These are phyloP conservation scores for Euura saliciscinereae DNA, from an alignment of 1,140 invertebrate species.

Conservation along the genomic window DNA sequence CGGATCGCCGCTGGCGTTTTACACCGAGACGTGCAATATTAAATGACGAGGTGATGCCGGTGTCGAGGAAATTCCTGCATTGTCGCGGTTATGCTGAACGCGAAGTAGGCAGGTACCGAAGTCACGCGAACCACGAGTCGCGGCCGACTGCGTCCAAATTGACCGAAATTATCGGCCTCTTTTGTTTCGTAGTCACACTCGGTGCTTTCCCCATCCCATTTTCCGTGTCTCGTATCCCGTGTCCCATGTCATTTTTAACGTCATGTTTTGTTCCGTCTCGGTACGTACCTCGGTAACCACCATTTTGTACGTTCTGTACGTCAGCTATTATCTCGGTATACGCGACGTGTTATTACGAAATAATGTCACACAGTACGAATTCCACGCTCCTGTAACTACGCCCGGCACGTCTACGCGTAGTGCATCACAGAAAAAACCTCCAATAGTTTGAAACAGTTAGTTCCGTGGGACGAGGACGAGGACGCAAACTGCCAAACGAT, in stretches of 20 bases:
- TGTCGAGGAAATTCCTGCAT: neutral
- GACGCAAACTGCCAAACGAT: too few relatives aligned
- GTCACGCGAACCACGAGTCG: slow-evolving; percentile 52
- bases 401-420: neutral
- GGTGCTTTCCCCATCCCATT: slow-evolving; percentile 31
- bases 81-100: slow-evolving; percentile 40
- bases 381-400: neutral
- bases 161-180: slow-evolving; percentile 60
- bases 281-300: slow-evolving; percentile 3
- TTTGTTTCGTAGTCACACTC: slow-evolving; percentile 57
- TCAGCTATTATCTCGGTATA: neutral
- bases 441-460: too few relatives aligned
- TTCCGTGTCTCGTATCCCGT: slow-evolving; percentile 17
- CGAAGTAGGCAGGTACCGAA: slow-evolving; percentile 15
- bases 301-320: neutral
- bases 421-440: too few relatives aligned
- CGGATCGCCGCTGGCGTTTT: neutral
- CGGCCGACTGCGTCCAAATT: slow-evolving; percentile 59
- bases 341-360: neutral
- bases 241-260: slow-evolving; percentile 51
- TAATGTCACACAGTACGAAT: neutral
- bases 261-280: neutral
- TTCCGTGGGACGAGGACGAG: too few relatives aligned
- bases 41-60: slow-evolving; percentile 33
- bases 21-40: neutral